Percentiles rank a stretch among this genome's conserved stretches.
phyloP scores from a whole-genome alignment of 2,888 invertebrate genomes.

The Sinotaia quadrata region DNA sequence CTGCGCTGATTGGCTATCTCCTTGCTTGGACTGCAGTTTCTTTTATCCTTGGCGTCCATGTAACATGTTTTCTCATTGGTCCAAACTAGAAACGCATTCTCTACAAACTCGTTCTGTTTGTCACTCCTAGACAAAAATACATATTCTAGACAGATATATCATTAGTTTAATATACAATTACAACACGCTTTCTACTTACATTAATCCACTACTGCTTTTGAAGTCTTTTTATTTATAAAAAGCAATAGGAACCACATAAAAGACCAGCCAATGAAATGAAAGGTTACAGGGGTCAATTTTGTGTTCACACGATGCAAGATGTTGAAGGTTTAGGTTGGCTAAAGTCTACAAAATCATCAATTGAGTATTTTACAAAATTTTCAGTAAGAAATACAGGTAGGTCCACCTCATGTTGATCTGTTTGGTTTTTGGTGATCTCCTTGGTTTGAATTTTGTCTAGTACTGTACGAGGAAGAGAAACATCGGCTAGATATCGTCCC shows the following conservation, averaged over 20 bases:
- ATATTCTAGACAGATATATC: neutral
- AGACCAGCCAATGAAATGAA: constrained; percentile 29
- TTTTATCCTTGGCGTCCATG: constrained; percentile 14
- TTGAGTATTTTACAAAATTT: constrained; percentile 55
- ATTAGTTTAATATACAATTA: too few species aligned
- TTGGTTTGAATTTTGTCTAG: constrained; percentile 26
- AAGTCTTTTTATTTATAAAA: constrained; percentile 14
- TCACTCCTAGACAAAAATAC: neutral
- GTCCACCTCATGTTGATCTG: constrained; percentile 28
- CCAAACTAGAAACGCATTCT: neutral
- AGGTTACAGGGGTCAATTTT: constrained; percentile 31
- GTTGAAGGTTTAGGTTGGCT: constrained; percentile 61
- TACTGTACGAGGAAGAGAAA: constrained; percentile 4
- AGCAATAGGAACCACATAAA: constrained; percentile 7
- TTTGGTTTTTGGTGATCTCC: constrained; percentile 33
- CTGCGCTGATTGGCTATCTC: constrained; percentile 38
- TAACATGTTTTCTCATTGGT: constrained; percentile 32
- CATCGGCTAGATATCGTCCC: constrained; percentile 37
- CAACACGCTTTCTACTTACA: neutral
- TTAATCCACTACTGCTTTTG: neutral
- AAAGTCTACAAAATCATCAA: constrained; percentile 68
- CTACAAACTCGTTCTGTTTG: neutral
- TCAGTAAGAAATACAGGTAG: constrained; percentile 53
- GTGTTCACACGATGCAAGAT: constrained; percentile 65
- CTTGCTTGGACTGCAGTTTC: constrained; percentile 36